Evolutionary conservation across 2,797 vertebrate genomes (phyloP).

Genomic region (Harpagifer antarcticus): DNA sequence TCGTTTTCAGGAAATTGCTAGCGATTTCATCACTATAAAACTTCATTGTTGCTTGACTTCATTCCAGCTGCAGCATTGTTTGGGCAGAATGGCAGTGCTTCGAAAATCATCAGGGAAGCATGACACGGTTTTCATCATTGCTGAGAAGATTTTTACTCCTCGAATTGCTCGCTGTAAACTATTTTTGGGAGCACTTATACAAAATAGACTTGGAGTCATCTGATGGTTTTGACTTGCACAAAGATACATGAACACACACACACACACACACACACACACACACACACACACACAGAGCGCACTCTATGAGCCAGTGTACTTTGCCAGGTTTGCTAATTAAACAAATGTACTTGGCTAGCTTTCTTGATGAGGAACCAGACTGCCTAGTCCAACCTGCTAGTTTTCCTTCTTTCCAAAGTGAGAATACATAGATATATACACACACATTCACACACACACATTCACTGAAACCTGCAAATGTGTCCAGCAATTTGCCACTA

Average conservation of each 20-base stretch:
- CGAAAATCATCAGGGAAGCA: slow-evolving; percentile 68
- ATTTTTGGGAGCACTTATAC: slow-evolving; percentile 61
- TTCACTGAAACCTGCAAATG: slow-evolving; percentile 28
- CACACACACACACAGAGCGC: slow-evolving; percentile 29
- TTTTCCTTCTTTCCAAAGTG: slow-evolving; percentile 61
- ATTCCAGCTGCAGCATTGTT: slow-evolving; percentile 69
- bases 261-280: slow-evolving; percentile 21
- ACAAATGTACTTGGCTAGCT: slow-evolving; percentile 79
- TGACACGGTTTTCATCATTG: slow-evolving; percentile 75
- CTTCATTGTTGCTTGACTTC: slow-evolving; percentile 61
- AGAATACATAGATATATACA: slow-evolving; percentile 12
- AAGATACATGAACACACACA: slow-evolving; percentile 35
- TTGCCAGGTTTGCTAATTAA: slow-evolving; percentile 83
- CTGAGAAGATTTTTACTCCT: slow-evolving; percentile 65
- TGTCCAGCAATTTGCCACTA: slow-evolving; percentile 42
- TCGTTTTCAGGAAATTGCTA: slow-evolving; percentile 67
- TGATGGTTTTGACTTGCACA: slow-evolving; percentile 61
- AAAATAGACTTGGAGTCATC: slow-evolving; percentile 62
- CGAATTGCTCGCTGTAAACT: slow-evolving; percentile 64
- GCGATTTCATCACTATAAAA: slow-evolving; percentile 78
- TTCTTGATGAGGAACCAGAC: slow-evolving; percentile 68
- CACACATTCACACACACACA: slow-evolving; percentile 6
- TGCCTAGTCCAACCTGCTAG: slow-evolving; percentile 67
- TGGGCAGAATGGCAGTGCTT: slow-evolving; percentile 75
- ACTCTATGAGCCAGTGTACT: slow-evolving; percentile 68